phyloP scores from a whole-genome alignment of 92 coral and sea anemone genomes.

The Micromussa lordhowensis region DNA sequence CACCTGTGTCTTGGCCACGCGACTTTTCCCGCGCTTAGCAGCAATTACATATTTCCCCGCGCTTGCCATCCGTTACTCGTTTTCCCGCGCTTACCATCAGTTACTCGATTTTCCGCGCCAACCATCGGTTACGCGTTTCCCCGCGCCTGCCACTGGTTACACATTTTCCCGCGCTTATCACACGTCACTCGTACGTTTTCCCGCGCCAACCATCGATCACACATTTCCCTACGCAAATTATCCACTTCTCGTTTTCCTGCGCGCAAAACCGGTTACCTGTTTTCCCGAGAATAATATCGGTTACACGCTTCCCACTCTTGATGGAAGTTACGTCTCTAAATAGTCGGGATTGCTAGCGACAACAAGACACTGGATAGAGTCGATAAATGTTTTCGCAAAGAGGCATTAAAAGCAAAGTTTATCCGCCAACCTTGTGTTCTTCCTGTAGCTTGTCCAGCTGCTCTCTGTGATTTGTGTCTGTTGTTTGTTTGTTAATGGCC shows the following conservation, averaged over 20 bases:
- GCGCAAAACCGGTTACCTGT: too few relatives aligned
- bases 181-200: background rate
- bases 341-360: background rate
- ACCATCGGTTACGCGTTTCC: background rate
- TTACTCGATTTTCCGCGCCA: too few relatives aligned
- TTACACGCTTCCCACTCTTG: background rate
- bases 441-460: conserved; percentile 82
- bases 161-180: background rate
- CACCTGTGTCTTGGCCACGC: background rate
- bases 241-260: too few relatives aligned
- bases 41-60: background rate
- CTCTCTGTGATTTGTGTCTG: conserved; percentile 79
- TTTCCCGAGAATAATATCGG: too few relatives aligned
- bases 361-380: background rate
- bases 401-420: background rate
- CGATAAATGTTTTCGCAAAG: too few relatives aligned
- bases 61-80: background rate
- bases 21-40: background rate
- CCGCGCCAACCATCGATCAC: background rate
- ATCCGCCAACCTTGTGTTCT: conserved; percentile 82
- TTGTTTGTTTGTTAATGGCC: conserved; percentile 89
- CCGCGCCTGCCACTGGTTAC: background rate
- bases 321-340: background rate
- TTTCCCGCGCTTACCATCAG: background rate
- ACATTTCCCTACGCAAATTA: too few relatives aligned